Evolutionary conservation across 2,888 invertebrate genomes (phyloP).

Genomic region (Bursaphelenchus okinawaensis): DNA sequence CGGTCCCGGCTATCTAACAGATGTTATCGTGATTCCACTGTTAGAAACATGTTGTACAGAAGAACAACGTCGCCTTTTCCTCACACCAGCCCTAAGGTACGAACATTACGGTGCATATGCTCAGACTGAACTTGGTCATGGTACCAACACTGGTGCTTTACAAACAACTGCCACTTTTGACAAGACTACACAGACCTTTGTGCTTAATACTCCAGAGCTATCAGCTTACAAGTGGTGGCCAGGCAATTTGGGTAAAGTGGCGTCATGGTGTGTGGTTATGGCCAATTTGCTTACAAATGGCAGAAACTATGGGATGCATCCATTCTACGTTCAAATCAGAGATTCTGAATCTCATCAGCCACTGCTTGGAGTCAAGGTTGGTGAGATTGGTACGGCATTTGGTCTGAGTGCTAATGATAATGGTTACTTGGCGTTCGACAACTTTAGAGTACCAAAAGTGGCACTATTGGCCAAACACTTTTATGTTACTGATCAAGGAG

Average conservation of each 20-base stretch:
- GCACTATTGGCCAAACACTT: conserved; percentile 89
- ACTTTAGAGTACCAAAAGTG: conserved; percentile 75
- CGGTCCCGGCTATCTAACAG: conserved; percentile 72
- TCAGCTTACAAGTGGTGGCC: conserved; percentile 91
- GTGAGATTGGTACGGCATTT: conserved; percentile 88
- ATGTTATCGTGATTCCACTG: conserved; percentile 84
- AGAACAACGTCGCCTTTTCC: conserved; percentile 82
- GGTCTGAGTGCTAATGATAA: conserved; percentile 86
- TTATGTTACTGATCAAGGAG: conserved; percentile 62
- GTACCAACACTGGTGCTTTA: conserved; percentile 59
- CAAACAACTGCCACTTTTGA: conserved; percentile 91
- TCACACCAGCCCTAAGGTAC: conserved; percentile 73
- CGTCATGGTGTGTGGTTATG: conserved; percentile 83
- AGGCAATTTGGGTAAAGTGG: conserved; percentile 84
- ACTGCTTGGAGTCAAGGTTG: conserved; percentile 73
- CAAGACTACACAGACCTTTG: conserved; percentile 73
- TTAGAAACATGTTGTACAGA: conserved; percentile 78
- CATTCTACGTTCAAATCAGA: conserved; percentile 84
- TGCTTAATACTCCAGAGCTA: conserved; percentile 58
- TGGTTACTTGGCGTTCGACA: conserved; percentile 80
- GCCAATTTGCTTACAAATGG: conserved; percentile 70
- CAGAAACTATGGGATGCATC: conserved; percentile 76
- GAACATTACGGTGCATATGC: conserved; percentile 87
- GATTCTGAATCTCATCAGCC: conserved; percentile 82
- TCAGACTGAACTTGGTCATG: conserved; percentile 94